Evolutionary conservation across 2,888 invertebrate species (phyloP).

Genomic region (Eristalis arbustorum): DNA sequence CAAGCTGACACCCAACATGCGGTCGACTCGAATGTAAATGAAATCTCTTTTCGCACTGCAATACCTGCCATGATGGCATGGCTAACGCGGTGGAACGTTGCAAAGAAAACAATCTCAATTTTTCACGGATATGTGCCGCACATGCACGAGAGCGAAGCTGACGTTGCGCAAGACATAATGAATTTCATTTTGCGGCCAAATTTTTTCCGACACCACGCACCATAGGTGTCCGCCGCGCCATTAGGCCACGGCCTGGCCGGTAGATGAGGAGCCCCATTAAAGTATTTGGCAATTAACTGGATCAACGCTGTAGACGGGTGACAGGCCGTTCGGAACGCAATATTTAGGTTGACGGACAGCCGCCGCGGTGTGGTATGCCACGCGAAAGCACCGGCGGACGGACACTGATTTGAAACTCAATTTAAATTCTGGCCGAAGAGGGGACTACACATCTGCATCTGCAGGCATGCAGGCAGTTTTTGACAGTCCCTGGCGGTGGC

Average conservation of each 20-base stretch:
- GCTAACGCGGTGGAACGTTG: slow-evolving; percentile 12
- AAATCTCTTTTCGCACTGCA: not conserved
- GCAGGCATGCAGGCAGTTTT: slow-evolving; percentile 25
- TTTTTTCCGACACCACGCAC: slow-evolving; percentile 14
- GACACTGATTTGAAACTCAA: slow-evolving; percentile 66
- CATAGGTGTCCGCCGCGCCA: slow-evolving; percentile 32
- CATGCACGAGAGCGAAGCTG: slow-evolving; percentile 49
- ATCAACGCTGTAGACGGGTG: not conserved
- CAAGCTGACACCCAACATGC: slow-evolving; percentile 63
- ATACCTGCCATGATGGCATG: not conserved
- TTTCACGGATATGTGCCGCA: slow-evolving; percentile 41
- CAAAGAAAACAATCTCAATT: slow-evolving; percentile 54
- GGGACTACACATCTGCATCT: slow-evolving; percentile 9
- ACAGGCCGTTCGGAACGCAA: not conserved
- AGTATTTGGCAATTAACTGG: slow-evolving; percentile 65
- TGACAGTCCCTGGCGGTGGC: slow-evolving; percentile 47
- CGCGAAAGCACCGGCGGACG: slow-evolving; percentile 24
- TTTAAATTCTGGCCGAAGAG: slow-evolving; percentile 52
- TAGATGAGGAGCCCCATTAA: slow-evolving; percentile 58
- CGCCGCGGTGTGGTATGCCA: slow-evolving; percentile 37
- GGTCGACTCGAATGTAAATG: slow-evolving; percentile 45
- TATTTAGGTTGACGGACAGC: slow-evolving; percentile 57
- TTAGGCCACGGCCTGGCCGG: not conserved
- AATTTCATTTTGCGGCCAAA: slow-evolving; percentile 56
- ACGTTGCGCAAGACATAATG: slow-evolving; percentile 63